These are phyloP conservation scores for Litoditis marina DNA, from an alignment of 2,888 invertebrate species.

Conservation along the genomic window DNA sequence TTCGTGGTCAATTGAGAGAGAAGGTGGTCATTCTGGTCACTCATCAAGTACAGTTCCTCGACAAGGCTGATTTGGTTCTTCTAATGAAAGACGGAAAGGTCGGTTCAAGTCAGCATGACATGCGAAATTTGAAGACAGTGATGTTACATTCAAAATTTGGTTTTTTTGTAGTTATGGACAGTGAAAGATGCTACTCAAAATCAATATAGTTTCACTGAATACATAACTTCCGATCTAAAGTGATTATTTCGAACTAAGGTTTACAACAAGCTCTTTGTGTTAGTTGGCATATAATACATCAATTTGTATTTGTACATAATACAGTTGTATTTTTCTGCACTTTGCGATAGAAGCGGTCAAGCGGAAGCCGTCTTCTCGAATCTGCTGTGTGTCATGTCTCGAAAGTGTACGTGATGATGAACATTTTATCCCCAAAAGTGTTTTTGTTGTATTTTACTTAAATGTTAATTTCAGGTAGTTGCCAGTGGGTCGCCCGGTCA, in stretches of 20 bases:
- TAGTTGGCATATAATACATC: too few relatives aligned
- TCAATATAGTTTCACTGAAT: not conserved
- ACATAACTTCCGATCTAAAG: not conserved
- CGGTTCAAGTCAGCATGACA: not conserved
- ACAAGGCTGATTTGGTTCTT: slow-evolving; percentile 63
- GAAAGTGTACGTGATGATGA: too few relatives aligned
- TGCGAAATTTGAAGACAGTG: too few relatives aligned
- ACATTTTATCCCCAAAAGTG: not conserved
- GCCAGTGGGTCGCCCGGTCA: slow-evolving; percentile 62
- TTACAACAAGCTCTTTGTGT: too few relatives aligned
- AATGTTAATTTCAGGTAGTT: slow-evolving; percentile 13
- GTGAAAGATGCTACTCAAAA: not conserved
- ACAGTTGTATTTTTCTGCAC: too few relatives aligned
- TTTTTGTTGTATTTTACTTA: not conserved
- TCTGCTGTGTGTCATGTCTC: too few relatives aligned
- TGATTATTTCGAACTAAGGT: not conserved
- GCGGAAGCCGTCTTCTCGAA: too few relatives aligned
- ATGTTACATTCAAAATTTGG: too few relatives aligned
- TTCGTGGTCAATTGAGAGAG: slow-evolving; percentile 69
- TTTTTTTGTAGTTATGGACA: too few relatives aligned
- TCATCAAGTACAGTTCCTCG: slow-evolving; percentile 75
- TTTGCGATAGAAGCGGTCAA: too few relatives aligned
- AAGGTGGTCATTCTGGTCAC: slow-evolving; percentile 73
- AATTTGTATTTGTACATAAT: too few relatives aligned
- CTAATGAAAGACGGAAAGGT: slow-evolving; percentile 63